These are phyloP conservation scores for Resseliella maxima DNA, from an alignment of 2,888 invertebrate species.

Conservation along the genomic window DNA sequence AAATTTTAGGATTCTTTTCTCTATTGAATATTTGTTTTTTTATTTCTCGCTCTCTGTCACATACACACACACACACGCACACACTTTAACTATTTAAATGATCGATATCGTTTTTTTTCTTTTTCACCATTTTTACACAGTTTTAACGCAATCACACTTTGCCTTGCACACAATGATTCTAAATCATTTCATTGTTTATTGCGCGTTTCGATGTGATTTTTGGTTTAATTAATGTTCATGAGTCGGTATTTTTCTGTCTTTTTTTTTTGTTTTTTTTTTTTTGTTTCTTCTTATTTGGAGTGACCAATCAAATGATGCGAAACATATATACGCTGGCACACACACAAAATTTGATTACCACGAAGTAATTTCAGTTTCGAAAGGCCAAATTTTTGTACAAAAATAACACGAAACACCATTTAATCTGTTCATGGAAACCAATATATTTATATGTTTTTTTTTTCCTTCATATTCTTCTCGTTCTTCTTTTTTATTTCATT, in stretches of 20 bases:
- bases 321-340: neutral
- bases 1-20: too few relatives aligned
- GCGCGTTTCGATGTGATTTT: neutral
- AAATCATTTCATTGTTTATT: neutral
- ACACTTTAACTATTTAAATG: neutral
- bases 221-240: neutral
- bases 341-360: neutral
- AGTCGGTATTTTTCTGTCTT: neutral
- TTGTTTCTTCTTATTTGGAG: too few relatives aligned
- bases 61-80: neutral
- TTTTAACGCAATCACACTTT: neutral
- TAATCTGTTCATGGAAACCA: neutral
- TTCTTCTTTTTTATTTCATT: neutral
- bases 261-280: neutral
- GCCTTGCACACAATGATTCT: neutral
- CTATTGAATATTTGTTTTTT: too few relatives aligned
- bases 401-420: neutral
- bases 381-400: neutral
- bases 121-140: slow-evolving; percentile 23
- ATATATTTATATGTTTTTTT: too few relatives aligned
- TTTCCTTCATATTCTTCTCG: neutral
- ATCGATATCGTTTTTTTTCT: neutral
- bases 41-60: neutral
- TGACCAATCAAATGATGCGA: neutral
- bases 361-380: neutral